A percentile compares a stretch with the other conserved stretches of the same genome.
Conservation (phyloP, 2,888 invertebrate genomes). For the Luperina nickerlii region DNA sequence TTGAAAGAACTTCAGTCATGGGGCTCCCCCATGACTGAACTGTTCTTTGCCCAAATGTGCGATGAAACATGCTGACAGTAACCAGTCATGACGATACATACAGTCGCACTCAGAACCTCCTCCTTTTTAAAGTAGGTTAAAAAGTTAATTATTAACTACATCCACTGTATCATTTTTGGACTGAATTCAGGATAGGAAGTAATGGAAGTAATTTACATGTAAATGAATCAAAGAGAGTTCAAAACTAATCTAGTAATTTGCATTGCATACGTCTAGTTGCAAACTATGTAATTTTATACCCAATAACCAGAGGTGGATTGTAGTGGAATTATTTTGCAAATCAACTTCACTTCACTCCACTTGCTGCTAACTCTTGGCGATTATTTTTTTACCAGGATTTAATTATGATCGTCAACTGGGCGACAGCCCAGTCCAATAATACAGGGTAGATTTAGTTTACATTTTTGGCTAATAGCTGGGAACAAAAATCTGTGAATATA, state of each 20-base stretch:
- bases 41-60: background rate
- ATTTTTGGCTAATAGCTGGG: background rate
- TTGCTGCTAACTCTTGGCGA: no score
- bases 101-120: background rate
- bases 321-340: constrained; percentile 8
- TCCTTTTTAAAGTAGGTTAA: background rate
- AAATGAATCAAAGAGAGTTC: constrained; percentile 41
- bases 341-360: background rate
- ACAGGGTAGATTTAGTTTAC: background rate
- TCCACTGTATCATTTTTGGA: constrained; percentile 1
- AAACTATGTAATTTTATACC: constrained; percentile 19
- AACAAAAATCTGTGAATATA: background rate
- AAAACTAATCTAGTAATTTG: constrained; percentile 52
- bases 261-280: constrained; percentile 37
- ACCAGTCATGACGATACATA: background rate
- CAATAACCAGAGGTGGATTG: background rate
- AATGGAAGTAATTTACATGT: constrained; percentile 50
- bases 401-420: background rate
- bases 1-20: background rate
- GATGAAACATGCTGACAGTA: background rate
- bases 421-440: background rate
- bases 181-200: constrained; percentile 15
- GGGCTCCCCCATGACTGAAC: no score
- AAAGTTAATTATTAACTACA: background rate
- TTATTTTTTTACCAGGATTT: background rate